These are phyloP conservation scores for Noctua janthina DNA, from an alignment of 2,888 invertebrate genomes.

Conservation along the genomic window DNA sequence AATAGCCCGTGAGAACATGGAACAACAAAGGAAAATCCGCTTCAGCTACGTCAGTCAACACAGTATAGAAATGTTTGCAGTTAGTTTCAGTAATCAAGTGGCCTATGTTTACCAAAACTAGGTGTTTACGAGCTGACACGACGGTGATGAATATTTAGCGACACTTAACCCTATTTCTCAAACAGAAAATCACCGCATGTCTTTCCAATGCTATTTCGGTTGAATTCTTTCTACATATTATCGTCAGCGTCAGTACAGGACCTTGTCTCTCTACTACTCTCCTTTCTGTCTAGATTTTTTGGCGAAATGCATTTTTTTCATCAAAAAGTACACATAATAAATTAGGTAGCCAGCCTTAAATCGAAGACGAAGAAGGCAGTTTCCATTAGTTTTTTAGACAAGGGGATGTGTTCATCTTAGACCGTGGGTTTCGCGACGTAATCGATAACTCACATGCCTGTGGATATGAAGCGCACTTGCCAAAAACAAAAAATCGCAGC, in stretches of 20 bases:
- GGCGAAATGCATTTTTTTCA: neutral
- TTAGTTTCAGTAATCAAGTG: neutral
- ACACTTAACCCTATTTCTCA: neutral
- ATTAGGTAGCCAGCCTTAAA: neutral
- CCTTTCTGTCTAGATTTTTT: too few species aligned
- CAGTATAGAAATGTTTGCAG: slow-evolving; percentile 4
- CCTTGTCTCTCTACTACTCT: too few species aligned
- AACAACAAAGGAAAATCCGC: neutral
- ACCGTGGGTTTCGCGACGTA: too few species aligned
- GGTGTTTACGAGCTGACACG: neutral
- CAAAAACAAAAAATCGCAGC: too few species aligned
- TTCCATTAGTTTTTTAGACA: too few species aligned
- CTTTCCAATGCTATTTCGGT: neutral
- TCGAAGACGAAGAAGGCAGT: too few species aligned
- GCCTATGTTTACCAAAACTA: slow-evolving; percentile 17
- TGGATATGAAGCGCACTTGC: too few species aligned
- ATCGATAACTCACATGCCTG: too few species aligned
- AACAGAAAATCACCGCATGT: neutral
- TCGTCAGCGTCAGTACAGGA: too few species aligned
- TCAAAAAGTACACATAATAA: neutral
- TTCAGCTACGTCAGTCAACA: slow-evolving; percentile 8
- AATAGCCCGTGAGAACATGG: neutral
- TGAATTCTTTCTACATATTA: neutral
- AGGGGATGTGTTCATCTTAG: too few species aligned
- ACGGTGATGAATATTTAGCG: slow-evolving; percentile 12